Conservation (phyloP, 1,140 invertebrate genomes). For the Drosophila burlai region DNA sequence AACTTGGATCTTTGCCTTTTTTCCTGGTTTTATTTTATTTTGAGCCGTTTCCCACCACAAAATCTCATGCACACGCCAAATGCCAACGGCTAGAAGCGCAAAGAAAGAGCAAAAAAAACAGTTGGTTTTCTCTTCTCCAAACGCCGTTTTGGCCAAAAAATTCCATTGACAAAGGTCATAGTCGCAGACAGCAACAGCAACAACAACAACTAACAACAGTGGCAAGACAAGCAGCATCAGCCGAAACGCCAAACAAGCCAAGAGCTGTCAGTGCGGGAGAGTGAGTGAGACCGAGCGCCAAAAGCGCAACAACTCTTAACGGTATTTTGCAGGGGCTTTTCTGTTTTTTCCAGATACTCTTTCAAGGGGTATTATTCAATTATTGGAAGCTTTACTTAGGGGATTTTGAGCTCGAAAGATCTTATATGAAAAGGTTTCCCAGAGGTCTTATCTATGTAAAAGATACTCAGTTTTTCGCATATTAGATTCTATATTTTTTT, state of each 20-base stretch:
- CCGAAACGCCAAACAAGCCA: constrained; percentile 41
- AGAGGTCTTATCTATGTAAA: neutral
- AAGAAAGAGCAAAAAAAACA: neutral
- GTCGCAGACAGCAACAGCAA: constrained; percentile 49
- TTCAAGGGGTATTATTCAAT: neutral
- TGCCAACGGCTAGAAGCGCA: constrained; percentile 33
- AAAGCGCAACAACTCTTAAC: constrained; percentile 80
- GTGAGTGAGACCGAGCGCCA: constrained; percentile 23
- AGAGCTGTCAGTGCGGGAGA: constrained; percentile 31
- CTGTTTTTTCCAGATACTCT: constrained; percentile 17
- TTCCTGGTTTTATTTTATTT: neutral
- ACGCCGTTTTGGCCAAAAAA: constrained; percentile 54
- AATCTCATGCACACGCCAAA: constrained; percentile 35
- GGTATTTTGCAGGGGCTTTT: constrained; percentile 63
- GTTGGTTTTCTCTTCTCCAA: constrained; percentile 18
- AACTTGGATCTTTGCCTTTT: constrained; percentile 13
- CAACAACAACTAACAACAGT: constrained; percentile 13
- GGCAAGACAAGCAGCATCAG: constrained; percentile 30
- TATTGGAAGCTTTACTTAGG: neutral
- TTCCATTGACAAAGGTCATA: constrained; percentile 82
- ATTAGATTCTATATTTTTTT: neutral
- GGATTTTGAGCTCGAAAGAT: neutral
- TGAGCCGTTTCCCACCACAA: constrained; percentile 28
- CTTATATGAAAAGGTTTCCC: neutral
- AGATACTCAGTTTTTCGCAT: neutral